Conservation (phyloP, 2,888 invertebrate genomes). For the Orthosia gracilis region DNA sequence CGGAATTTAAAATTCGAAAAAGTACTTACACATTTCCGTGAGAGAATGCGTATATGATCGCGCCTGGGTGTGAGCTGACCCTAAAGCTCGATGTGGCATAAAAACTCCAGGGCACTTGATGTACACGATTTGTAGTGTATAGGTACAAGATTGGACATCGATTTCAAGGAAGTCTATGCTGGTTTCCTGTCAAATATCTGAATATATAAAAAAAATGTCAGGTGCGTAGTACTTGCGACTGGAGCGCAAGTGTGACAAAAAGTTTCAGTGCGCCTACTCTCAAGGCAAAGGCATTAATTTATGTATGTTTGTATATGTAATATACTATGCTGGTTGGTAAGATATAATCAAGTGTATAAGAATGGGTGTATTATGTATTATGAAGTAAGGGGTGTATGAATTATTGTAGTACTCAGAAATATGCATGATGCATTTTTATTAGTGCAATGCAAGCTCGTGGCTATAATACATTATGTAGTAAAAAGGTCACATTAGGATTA, state of each 20-base stretch:
- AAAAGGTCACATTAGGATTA: constrained; percentile 20
- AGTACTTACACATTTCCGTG: too few species aligned
- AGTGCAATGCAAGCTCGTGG: neutral
- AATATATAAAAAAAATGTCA: neutral
- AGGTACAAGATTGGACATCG: neutral
- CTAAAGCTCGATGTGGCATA: neutral
- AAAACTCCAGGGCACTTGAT: neutral
- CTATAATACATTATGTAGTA: neutral
- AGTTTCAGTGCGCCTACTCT: constrained; percentile 1
- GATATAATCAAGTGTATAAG: constrained; percentile 28
- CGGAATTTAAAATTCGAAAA: too few species aligned
- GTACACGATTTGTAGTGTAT: neutral
- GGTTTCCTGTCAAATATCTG: neutral
- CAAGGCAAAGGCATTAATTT: neutral
- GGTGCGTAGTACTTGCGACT: neutral
- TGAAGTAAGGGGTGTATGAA: neutral
- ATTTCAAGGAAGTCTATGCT: constrained; percentile 10
- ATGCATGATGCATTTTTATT: neutral
- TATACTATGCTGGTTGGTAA: constrained; percentile 34
- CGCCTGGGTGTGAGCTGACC: too few species aligned
- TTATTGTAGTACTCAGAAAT: neutral
- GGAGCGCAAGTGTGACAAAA: neutral
- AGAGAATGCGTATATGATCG: too few species aligned
- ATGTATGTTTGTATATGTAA: constrained; percentile 16
- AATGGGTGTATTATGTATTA: constrained; percentile 14